Base-by-base conservation (phyloP, 2,797 vertebrate genomes). In the Rallus crepitans region DNA sequence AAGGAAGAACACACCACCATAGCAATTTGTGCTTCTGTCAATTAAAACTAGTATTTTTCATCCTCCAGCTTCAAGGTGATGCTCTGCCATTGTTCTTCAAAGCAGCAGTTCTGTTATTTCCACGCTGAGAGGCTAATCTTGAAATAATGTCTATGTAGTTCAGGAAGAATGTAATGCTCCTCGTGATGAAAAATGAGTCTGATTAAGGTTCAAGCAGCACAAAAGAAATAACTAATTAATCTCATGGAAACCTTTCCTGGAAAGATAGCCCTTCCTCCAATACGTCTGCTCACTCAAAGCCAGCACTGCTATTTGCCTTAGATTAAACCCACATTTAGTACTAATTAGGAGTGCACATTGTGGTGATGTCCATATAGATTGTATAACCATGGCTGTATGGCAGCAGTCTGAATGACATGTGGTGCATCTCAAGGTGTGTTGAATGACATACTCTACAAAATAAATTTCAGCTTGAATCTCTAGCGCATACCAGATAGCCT, bases 251-350 rank as follows among this genome's bases (percentile, higher is more conserved):
- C 2, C 4, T 89, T 42, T 57, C 42, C 59, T 84, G 30, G 19
- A 76, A 82, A 59, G 16, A n/a, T 13, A 65, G 5, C 21, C 24
- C 17, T 76, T 75, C 23, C 31, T 78, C 12, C 59, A 33, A 5
- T 23, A 10, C 0, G 1, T 53, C 63, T 87, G 28, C 39, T 87
- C 0, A 0, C 52, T 84, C 27, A 50, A 77, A 79, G n/a, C 48
- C n/a, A 53, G 42, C 18, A 9, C 0, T 82, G 37, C 40, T 48
- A 2, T 13, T 50, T 17, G 15, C 77, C 37, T 77, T 77, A 31
- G 37, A 31, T 68, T 50, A 90, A 56, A 15, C 25, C 19, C 30
- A 47, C 42, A 61, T 86, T 53, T 42, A 45, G 33, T 40, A 18
- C 28, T 68, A 30, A 5, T 7, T 37, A 82, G 28, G 35, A 63